Evolutionary conservation across 2,888 invertebrate genomes (phyloP).

Genomic region (Lymantria monacha): DNA sequence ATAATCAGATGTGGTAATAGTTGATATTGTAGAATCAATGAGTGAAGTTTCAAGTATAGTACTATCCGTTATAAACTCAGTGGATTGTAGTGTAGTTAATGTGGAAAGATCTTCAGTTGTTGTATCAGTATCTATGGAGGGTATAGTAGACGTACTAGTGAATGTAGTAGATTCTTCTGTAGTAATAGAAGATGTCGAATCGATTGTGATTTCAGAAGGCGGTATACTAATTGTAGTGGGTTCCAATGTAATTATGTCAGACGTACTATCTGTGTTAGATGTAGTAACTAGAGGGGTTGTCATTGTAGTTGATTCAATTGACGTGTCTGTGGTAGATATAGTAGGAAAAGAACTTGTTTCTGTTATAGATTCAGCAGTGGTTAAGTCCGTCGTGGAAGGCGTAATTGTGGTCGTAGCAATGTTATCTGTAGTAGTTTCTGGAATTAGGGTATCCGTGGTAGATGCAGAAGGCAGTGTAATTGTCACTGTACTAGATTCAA

Average conservation of each 20-base stretch:
- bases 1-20: too few relatives aligned
- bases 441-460: not conserved
- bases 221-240: not conserved
- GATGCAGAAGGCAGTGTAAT: not conserved
- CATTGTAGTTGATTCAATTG: not conserved
- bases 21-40: not conserved
- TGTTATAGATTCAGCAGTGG: not conserved
- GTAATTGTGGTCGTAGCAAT: slow-evolving; percentile 1
- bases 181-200: not conserved
- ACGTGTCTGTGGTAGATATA: not conserved
- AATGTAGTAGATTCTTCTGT: not conserved
- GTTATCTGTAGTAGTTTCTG: slow-evolving; percentile 4
- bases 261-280: not conserved
- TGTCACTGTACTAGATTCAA: not conserved
- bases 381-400: not conserved
- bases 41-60: not conserved
- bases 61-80: not conserved
- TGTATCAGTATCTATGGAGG: not conserved
- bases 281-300: not conserved
- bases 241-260: not conserved
- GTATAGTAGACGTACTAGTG: too few relatives aligned
- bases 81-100: not conserved
- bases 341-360: not conserved
- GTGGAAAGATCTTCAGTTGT: not conserved
- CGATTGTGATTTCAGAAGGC: not conserved